phyloP scores from a whole-genome alignment of 1,140 invertebrate species.

The Monomorium pharaonis region DNA sequence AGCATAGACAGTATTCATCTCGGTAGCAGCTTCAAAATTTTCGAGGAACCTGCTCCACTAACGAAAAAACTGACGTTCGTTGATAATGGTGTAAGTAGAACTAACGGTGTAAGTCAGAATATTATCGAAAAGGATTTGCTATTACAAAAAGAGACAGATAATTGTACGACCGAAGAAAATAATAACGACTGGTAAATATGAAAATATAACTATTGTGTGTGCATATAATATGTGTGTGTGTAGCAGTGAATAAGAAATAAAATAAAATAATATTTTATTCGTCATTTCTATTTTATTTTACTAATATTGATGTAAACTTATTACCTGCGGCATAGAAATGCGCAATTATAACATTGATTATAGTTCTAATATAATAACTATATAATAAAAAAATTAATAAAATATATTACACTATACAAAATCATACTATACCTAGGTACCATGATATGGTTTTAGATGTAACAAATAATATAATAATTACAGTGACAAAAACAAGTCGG shows the following conservation, averaged over 20 bases:
- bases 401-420: no score
- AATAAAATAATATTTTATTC: neutral
- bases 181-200: slow-evolving; percentile 44
- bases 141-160: neutral
- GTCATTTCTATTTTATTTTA: neutral
- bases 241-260: neutral
- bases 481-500: neutral
- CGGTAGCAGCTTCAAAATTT: slow-evolving; percentile 76
- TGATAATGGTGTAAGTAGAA: neutral
- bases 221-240: no score
- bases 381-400: neutral
- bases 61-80: slow-evolving; percentile 25
- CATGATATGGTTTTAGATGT: neutral
- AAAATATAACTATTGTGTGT: neutral
- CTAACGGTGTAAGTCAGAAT: neutral
- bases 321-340: neutral
- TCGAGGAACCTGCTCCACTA: slow-evolving; percentile 62
- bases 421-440: no score
- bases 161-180: neutral
- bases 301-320: neutral
- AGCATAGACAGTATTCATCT: slow-evolving; percentile 72
- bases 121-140: slow-evolving; percentile 4
- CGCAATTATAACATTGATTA: no score
- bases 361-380: no score
- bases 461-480: neutral